phyloP scores from a whole-genome alignment of 2,797 vertebrate genomes.

The Lutjanus argentimaculatus region DNA sequence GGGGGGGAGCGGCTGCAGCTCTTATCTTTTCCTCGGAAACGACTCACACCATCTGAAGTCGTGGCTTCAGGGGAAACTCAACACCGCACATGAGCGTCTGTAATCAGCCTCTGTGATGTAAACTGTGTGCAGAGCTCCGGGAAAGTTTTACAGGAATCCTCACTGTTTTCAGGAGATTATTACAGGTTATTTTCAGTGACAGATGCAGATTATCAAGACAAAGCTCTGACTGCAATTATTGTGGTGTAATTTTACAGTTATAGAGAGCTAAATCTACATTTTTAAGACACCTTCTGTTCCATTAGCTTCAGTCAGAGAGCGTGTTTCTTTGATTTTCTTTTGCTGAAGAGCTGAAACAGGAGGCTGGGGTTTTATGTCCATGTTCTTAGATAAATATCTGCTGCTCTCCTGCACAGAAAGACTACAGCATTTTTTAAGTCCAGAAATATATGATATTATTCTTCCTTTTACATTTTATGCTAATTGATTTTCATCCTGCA shows the following conservation, averaged over 20 bases:
- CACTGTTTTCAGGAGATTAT: background rate
- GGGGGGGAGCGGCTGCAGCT: conserved; percentile 12
- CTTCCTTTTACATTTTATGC: too few species aligned
- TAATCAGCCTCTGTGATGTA: conserved; percentile 19
- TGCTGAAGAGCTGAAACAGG: too few species aligned
- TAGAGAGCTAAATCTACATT: too few species aligned
- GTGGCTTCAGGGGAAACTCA: conserved; percentile 13
- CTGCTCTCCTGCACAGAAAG: too few species aligned
- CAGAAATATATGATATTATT: too few species aligned
- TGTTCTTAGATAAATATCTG: too few species aligned
- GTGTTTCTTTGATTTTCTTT: too few species aligned
- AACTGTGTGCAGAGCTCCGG: conserved; percentile 13
- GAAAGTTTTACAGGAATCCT: background rate
- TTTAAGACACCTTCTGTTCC: too few species aligned
- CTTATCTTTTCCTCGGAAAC: conserved; percentile 38
- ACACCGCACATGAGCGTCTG: background rate
- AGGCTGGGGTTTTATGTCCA: too few species aligned
- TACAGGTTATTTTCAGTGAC: background rate
- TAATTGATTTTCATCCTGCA: too few species aligned
- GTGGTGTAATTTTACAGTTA: background rate
- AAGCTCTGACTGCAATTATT: background rate
- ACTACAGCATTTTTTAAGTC: too few species aligned
- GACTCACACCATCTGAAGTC: background rate
- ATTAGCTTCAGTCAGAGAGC: too few species aligned
- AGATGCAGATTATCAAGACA: background rate